Conservation (phyloP, 1,140 invertebrate species). For the Pseudomyrmex flavicornis region DNA sequence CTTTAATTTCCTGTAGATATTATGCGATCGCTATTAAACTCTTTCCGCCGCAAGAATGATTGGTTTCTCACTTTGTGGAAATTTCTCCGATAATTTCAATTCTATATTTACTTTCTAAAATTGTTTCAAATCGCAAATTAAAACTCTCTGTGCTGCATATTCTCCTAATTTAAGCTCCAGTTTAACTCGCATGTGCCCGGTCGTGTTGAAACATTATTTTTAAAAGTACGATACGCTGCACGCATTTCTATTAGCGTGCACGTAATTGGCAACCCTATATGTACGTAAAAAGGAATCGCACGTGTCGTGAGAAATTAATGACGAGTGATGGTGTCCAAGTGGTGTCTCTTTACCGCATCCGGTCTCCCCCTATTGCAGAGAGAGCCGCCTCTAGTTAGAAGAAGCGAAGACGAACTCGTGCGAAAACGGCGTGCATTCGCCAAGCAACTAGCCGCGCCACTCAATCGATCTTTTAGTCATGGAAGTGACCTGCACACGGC, state of each 20-base stretch:
- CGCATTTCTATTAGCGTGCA: neutral
- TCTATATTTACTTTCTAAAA: constrained; percentile 49
- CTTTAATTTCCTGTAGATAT: constrained; percentile 20
- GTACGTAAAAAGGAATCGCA: constrained; percentile 25
- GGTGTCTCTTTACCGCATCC: constrained; percentile 53
- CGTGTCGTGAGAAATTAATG: constrained; percentile 64
- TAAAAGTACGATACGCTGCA: constrained; percentile 15
- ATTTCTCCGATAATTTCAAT: constrained; percentile 35
- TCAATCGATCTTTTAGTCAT: constrained; percentile 46
- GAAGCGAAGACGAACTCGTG: constrained; percentile 26
- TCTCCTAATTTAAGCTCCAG: neutral
- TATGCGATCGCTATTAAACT: constrained; percentile 35
- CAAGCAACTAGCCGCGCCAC: constrained; percentile 30
- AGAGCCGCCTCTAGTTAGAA: constrained; percentile 43
- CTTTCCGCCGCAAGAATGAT: constrained; percentile 28
- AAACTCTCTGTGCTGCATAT: neutral
- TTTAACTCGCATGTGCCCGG: constrained; percentile 14
- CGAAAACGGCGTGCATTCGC: constrained; percentile 38
- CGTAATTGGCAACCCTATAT: constrained; percentile 35
- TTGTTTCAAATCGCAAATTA: constrained; percentile 36
- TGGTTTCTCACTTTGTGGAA: constrained; percentile 49
- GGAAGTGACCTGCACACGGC: constrained; percentile 45
- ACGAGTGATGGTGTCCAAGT: constrained; percentile 23
- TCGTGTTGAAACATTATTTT: constrained; percentile 34
- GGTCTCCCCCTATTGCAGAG: constrained; percentile 3